These are phyloP conservation scores for Spisula subtruncata DNA, from an alignment of 2,888 invertebrate species.

Conservation along the genomic window DNA sequence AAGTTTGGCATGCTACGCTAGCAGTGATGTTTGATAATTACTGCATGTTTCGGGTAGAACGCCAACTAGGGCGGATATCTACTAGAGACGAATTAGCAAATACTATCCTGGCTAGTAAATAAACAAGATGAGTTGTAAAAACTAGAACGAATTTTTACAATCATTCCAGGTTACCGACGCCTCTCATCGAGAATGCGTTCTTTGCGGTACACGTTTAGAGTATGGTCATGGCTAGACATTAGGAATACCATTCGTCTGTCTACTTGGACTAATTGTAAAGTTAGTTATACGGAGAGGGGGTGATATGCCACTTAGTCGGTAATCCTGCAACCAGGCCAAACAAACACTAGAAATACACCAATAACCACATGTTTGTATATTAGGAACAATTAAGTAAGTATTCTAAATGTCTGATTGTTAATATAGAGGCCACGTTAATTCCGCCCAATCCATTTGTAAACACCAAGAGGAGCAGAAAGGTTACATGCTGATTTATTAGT, in stretches of 20 bases:
- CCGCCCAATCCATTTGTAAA: not conserved
- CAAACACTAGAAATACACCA: not conserved
- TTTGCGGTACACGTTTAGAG: too few relatives aligned
- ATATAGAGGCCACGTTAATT: not conserved
- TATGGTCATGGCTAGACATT: too few relatives aligned
- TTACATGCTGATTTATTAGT: not conserved
- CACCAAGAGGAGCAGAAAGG: not conserved
- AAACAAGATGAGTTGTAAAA: not conserved
- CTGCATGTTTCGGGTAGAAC: conserved; percentile 47
- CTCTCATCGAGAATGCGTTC: too few relatives aligned
- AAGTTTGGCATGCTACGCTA: conserved; percentile 30
- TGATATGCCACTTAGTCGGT: not conserved
- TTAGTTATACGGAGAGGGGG: not conserved
- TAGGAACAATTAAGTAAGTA: not conserved
- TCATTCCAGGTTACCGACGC: not conserved
- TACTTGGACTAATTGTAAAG: too few relatives aligned
- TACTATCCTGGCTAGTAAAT: not conserved
- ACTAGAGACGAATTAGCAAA: not conserved
- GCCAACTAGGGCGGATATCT: conserved; percentile 49
- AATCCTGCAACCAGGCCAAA: not conserved
- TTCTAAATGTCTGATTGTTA: not conserved
- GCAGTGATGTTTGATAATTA: conserved; percentile 22
- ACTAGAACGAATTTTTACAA: not conserved
- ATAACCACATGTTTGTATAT: not conserved
- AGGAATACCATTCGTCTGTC: too few relatives aligned